Percentiles rank a stretch among this genome's conserved stretches.
These are phyloP conservation scores for Macquaria australasica DNA, from an alignment of 2,113 vertebrate genomes.

Conservation along the genomic window DNA sequence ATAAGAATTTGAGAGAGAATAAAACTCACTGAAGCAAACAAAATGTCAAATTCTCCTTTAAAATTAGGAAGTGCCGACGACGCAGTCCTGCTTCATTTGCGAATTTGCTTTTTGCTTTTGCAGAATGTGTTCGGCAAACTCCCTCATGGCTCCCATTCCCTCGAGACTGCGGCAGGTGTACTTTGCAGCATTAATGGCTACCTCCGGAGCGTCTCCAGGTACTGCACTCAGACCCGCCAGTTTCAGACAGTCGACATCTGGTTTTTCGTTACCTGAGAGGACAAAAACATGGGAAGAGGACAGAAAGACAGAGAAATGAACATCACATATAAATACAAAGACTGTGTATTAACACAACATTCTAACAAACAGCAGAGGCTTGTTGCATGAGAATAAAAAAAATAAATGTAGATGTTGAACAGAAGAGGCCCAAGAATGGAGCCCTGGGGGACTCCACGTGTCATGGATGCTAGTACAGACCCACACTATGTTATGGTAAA, in stretches of 20 bases:
- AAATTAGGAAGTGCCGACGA: conserved; percentile 38
- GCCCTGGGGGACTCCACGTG: too few relatives aligned
- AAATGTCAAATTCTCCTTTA: too few relatives aligned
- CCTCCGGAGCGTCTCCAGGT: conserved; percentile 83
- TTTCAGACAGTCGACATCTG: conserved; percentile 89
- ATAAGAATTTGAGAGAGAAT: too few relatives aligned
- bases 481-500: neutral
- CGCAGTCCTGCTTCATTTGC: conserved; percentile 59
- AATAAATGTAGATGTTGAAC: too few relatives aligned
- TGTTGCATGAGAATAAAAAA: too few relatives aligned
- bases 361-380: too few relatives aligned
- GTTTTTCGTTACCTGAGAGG: conserved; percentile 87
- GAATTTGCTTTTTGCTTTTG: conserved; percentile 83
- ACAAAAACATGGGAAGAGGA: neutral
- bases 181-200: conserved; percentile 85
- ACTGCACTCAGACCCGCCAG: conserved; percentile 88
- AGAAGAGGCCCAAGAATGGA: too few relatives aligned
- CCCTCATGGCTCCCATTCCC: conserved; percentile 88
- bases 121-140: conserved; percentile 92
- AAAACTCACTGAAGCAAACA: too few relatives aligned
- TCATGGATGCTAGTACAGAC: too few relatives aligned
- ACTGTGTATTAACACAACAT: neutral
- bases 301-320: too few relatives aligned
- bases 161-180: conserved; percentile 86
- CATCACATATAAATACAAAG: neutral